Percentiles rank a stretch among this genome's conserved stretches.
These are phyloP conservation scores for Lepidocolaptes lacrymiger DNA, from an alignment of 2,797 vertebrate species.

Conservation along the genomic window DNA sequence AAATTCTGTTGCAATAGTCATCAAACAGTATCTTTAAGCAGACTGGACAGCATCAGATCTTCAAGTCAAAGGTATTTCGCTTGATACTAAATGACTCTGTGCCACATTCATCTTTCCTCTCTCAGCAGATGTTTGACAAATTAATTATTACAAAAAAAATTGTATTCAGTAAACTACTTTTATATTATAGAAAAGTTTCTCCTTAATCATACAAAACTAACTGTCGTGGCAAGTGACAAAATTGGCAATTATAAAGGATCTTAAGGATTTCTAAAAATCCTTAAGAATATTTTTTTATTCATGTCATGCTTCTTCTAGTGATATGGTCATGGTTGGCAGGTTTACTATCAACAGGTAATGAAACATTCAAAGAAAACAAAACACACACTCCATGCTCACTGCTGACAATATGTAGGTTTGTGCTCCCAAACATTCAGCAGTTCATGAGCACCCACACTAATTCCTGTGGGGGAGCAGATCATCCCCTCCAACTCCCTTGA, in stretches of 20 bases:
- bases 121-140: background rate
- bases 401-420: background rate
- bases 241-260: background rate
- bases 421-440: background rate
- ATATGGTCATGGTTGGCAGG: background rate
- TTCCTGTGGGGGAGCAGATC: background rate
- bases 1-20: background rate
- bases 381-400: rapidly evolving
- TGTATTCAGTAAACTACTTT: background rate
- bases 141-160: background rate
- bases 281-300: background rate
- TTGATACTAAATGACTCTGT: background rate
- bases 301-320: background rate
- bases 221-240: background rate
- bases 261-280: background rate
- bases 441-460: background rate
- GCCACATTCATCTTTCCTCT: background rate
- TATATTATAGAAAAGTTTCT: background rate
- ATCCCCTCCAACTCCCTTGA: background rate
- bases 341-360: background rate
- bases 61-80: background rate
- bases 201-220: background rate
- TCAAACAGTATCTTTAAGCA: background rate
- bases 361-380: background rate
- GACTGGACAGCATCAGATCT: background rate